phyloP scores from a whole-genome alignment of 1,140 invertebrate species.

The Melitaea cinxia region DNA sequence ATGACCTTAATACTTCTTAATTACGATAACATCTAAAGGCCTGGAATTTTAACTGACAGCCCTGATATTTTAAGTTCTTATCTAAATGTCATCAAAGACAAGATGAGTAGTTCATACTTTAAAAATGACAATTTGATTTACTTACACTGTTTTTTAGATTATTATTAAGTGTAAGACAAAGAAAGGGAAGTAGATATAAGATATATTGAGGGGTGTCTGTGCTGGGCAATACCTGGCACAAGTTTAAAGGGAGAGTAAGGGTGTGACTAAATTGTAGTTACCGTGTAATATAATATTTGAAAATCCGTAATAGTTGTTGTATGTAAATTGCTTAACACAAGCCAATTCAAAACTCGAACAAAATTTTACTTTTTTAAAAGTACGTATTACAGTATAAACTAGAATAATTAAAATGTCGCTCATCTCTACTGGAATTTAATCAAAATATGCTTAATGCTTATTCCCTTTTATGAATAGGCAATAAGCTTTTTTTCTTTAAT shows the following conservation, averaged over 20 bases:
- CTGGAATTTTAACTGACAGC: constrained; percentile 36
- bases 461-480: too few species aligned
- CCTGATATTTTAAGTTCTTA: constrained; percentile 28
- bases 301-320: too few species aligned
- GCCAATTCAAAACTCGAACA: too few species aligned
- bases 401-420: too few species aligned
- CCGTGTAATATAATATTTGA: background rate
- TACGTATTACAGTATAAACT: too few species aligned
- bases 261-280: constrained; percentile 2
- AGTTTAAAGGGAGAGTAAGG: constrained; percentile 19
- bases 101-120: constrained; percentile 24
- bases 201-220: constrained; percentile 35
- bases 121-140: constrained; percentile 19
- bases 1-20: constrained; percentile 51
- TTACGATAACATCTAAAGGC: constrained; percentile 35
- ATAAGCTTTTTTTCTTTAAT: too few species aligned
- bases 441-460: too few species aligned
- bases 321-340: too few species aligned
- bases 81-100: constrained; percentile 32
- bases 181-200: constrained; percentile 5
- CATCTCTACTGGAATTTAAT: too few species aligned
- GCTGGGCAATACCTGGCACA: constrained; percentile 46
- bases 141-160: background rate
- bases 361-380: too few species aligned
- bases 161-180: background rate